Base-by-base conservation (phyloP, 2,888 invertebrate genomes). In the Cosmorhoe ocellata region DNA sequence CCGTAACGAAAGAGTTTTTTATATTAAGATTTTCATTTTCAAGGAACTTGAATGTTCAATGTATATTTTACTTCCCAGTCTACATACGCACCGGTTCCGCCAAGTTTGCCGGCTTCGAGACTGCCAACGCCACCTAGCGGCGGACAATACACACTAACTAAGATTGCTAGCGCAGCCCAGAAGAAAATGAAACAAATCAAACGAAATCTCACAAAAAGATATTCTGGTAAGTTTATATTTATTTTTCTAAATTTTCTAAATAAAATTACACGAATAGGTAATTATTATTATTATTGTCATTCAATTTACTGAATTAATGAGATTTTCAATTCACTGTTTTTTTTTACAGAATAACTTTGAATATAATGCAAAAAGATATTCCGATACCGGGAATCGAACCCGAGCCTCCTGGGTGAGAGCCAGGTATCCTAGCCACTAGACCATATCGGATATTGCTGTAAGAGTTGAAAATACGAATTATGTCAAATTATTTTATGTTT, bases 161-260 rank as follows among this genome's bases (percentile, higher is more conserved):
- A 92, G 68, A 90, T 93, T 59, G 92, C 92, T n/a, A 92, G 91
- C 66, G 92, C 92, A 0, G 93, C 93, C 2, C 89, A 89, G 56
- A 74, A 77, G 48, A 93, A 92, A 69, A 93, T 95, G 90, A 91
- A 92, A 51, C 92, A 93, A 66, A 90, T 95, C 58, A 92, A 93
- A 66, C 90, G 93, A 54, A 94, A 93, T 66, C 91, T 94, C 54
- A 92, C 92, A n/a, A 93, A 93, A 64, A 71, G 86, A 76, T 89
- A 89, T 58, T 80, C 85, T 26, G 89, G 90, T 90, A 51, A 69
- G 70, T n/a, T n/a, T n/a, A n/a, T 51, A 38, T 3, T 44, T 12
- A 18, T 18, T 3, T 18, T 18, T 18, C 18, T 18, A 18, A n/a
- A n/a, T n/a, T n/a, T n/a, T n/a, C n/a, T n/a, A n/a, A n/a, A n/a